Evolutionary conservation across 2,113 vertebrate genomes (phyloP), one percentile per base, ranked within the genome.

Genomic region (Alligator mississippiensis): DNA sequence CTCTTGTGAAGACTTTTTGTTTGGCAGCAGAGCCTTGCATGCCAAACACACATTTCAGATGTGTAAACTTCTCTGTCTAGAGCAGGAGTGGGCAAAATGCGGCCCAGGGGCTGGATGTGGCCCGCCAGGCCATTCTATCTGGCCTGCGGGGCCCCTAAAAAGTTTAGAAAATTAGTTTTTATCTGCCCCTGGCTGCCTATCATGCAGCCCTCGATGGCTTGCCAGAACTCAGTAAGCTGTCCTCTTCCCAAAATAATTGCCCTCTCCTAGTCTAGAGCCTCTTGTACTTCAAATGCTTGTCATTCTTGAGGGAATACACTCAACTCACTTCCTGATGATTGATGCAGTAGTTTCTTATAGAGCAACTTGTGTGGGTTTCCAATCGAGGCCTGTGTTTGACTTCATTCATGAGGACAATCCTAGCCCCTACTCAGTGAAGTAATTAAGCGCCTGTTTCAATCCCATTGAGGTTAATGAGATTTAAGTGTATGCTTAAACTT

Each of bases 391-490:
- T 91, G 77, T 77, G 74, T 92, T 96, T 97, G 92, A 93, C 30
- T 68, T n/a, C 64, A n/a, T 68, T 68, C 47, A 89, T 91, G 80
- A 77, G 81, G 94, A 89, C 94, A 96, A 97, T 95, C 91, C 91
- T 77, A 80, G 47, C 84, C 83, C 59, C 68, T 88, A 64, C 55
- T 90, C 64, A 91, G 92, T 87, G 61, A 82, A 87, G 90, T 85
- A 68, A 9, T 75, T 18, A 92, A 93, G 92, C 81, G 5, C 63
- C 84, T 75, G 13, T 90, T 77, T 64, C 90, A 85, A 93, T 93
- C 84, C 62, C 27, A 4, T 1, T 62, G 72, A 80, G 59, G 66
- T 59, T 80, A 61, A 81, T 77, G 55, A 0, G 4, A 87, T 90
- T 86, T 81, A 89, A 94, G 61, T 64, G 27, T 64, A 38, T 85